phyloP scores from a whole-genome alignment of 2,797 vertebrate genomes.

The Cetoscarus ocellatus region DNA sequence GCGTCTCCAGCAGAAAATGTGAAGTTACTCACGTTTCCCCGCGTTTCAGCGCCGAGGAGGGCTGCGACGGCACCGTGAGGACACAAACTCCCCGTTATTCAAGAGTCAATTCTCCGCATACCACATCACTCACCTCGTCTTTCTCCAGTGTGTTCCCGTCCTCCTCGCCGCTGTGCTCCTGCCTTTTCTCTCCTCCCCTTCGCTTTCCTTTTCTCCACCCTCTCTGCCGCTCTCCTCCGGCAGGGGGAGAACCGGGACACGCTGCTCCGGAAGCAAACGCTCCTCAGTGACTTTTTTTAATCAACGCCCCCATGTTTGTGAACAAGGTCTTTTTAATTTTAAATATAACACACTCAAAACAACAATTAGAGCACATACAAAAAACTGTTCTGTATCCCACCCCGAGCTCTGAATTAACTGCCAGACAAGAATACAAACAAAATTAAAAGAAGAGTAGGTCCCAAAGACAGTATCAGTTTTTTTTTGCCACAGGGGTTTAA shows the following conservation, averaged over 20 bases:
- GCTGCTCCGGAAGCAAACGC: slow-evolving; percentile 81
- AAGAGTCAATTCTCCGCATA: slow-evolving; percentile 23
- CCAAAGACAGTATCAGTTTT: too few species aligned
- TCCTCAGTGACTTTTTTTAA: slow-evolving; percentile 19
- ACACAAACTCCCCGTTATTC: background rate
- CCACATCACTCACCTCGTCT: slow-evolving; percentile 79
- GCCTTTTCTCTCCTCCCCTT: slow-evolving; percentile 46
- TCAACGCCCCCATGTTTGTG: too few species aligned
- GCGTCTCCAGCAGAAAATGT: slow-evolving; percentile 40
- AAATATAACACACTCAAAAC: background rate
- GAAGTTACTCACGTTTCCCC: slow-evolving; percentile 56
- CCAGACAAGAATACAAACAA: too few species aligned
- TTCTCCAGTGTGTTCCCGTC: slow-evolving; percentile 60
- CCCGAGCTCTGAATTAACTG: too few species aligned
- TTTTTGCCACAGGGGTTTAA: too few species aligned
- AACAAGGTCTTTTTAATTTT: background rate
- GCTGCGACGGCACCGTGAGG: too few species aligned
- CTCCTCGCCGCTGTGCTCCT: slow-evolving; percentile 55
- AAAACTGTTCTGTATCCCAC: too few species aligned
- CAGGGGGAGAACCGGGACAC: slow-evolving; percentile 59
- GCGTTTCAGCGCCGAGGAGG: background rate
- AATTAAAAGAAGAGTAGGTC: too few species aligned
- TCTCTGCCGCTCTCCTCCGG: slow-evolving; percentile 66
- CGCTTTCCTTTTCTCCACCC: slow-evolving; percentile 44
- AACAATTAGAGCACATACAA: background rate